Percentiles rank a stretch among this genome's conserved stretches.
Evolutionary conservation across 2,888 invertebrate genomes (phyloP).

Genomic region (Drosophila acutilabella): DNA sequence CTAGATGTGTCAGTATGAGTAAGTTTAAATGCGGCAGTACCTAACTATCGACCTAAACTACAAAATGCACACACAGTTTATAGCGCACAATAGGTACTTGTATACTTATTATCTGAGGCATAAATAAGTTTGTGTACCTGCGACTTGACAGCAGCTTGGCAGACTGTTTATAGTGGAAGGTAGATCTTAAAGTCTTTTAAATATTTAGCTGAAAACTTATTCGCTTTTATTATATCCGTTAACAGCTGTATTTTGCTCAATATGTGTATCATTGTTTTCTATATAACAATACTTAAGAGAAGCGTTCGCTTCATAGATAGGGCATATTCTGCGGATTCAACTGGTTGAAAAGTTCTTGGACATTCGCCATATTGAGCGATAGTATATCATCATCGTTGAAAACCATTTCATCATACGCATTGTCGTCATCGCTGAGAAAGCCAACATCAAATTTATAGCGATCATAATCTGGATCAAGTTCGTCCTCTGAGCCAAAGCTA

Average conservation of each 20-base stretch:
- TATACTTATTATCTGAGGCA: not conserved
- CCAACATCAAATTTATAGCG: constrained; percentile 30
- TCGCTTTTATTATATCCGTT: no score
- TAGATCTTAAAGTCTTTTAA: no score
- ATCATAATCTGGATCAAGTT: constrained; percentile 33
- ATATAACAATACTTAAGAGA: no score
- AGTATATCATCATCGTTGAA: constrained; percentile 25
- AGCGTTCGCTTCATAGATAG: not conserved
- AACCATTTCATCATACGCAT: not conserved
- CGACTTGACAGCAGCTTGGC: no score
- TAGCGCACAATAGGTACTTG: constrained; percentile 1
- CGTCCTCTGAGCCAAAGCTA: constrained; percentile 42
- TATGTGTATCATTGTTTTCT: no score
- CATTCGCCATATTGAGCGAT: not conserved
- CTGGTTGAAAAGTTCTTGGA: constrained; percentile 7
- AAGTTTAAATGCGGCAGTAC: not conserved
- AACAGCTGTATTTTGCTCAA: no score
- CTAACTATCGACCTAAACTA: constrained; percentile 32
- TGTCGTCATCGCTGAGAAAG: constrained; percentile 41
- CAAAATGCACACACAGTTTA: constrained; percentile 33
- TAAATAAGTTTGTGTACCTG: constrained; percentile 11
- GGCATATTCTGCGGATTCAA: not conserved
- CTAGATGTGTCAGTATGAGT: constrained; percentile 39
- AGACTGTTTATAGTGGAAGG: no score
- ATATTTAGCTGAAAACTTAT: no score